Conservation (phyloP, 2,113 vertebrate species). For the Scartelaos histophorus region DNA sequence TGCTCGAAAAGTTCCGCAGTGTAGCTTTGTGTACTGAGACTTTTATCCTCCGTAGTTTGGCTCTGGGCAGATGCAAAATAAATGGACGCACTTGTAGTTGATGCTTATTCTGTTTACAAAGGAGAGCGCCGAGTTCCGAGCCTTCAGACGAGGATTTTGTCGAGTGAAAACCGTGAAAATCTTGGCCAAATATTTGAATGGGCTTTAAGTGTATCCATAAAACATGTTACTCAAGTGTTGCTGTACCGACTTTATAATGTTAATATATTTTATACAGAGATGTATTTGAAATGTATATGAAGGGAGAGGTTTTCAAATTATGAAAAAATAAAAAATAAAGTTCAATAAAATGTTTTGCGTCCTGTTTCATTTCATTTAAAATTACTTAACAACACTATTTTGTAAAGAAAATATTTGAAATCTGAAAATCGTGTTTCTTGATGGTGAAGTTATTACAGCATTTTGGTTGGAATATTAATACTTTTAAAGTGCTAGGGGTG, state of each 20-base stretch:
- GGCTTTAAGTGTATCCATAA: slow-evolving; percentile 13
- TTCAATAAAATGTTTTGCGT: neutral
- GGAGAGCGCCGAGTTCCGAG: neutral
- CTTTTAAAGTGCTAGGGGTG: too few relatives aligned
- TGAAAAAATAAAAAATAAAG: slow-evolving; percentile 48
- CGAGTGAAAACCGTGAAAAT: neutral
- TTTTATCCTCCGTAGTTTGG: slow-evolving; percentile 8
- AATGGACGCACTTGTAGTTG: neutral
- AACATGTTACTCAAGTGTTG: slow-evolving; percentile 2
- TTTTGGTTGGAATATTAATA: too few relatives aligned
- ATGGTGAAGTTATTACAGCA: too few relatives aligned
- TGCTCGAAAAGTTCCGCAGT: neutral
- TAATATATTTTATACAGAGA: slow-evolving; percentile 56
- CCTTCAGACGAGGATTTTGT: neutral
- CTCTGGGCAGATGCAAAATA: slow-evolving; percentile 1
- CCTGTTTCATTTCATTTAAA: neutral
- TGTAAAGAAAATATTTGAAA: too few relatives aligned
- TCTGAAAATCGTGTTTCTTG: too few relatives aligned
- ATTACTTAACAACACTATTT: too few relatives aligned
- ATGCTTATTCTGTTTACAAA: slow-evolving; percentile 23
- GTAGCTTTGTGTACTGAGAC: slow-evolving; percentile 32
- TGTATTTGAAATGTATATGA: slow-evolving; percentile 35
- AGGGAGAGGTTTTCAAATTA: slow-evolving; percentile 65
- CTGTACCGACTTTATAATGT: slow-evolving; percentile 31
- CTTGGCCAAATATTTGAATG: slow-evolving; percentile 40